Conservation (phyloP, 2,113 vertebrate genomes). For the Hippocampus abdominalis region DNA sequence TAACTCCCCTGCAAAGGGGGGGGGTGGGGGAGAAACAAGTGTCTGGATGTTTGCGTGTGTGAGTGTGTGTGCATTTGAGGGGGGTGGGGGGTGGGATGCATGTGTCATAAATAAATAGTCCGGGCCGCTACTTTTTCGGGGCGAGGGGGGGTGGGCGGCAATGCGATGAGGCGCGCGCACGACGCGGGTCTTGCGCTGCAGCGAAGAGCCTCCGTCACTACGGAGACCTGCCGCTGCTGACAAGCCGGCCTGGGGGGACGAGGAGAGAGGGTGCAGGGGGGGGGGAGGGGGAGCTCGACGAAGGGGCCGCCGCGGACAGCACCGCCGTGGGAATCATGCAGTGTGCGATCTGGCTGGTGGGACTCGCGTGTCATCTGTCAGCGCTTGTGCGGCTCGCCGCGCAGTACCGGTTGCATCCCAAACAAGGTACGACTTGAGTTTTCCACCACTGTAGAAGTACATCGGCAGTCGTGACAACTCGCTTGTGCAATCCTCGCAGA, state of each 20-base stretch:
- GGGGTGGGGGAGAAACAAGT: background rate
- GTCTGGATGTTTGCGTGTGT: background rate
- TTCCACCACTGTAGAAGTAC: background rate
- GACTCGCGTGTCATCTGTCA: slow-evolving; percentile 81
- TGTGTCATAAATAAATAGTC: slow-evolving; percentile 51
- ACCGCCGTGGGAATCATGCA: slow-evolving; percentile 76
- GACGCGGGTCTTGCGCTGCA: slow-evolving; percentile 60
- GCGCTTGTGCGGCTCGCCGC: slow-evolving; percentile 70
- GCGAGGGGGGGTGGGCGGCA: background rate
- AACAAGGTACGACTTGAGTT: slow-evolving; percentile 77
- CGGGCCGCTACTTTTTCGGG: background rate
- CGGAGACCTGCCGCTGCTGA: slow-evolving; percentile 74
- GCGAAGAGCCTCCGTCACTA: slow-evolving; percentile 67
- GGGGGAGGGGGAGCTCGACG: slow-evolving; percentile 50
- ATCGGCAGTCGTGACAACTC: background rate
- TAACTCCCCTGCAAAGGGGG: slow-evolving; percentile 5
- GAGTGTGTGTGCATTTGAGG: slow-evolving; percentile 2
- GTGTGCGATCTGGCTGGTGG: slow-evolving; percentile 78
- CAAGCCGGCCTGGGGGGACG: slow-evolving; percentile 67
- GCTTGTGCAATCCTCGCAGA: slow-evolving; percentile 65
- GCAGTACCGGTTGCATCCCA: slow-evolving; percentile 79
- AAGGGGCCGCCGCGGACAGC: slow-evolving; percentile 54
- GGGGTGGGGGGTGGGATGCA: slow-evolving; percentile 39
- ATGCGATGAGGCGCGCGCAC: slow-evolving; percentile 72
- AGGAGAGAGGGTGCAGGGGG: slow-evolving; percentile 50